Evolutionary conservation across 1,140 invertebrate species (phyloP).

Genomic region (Mizuhopecten yessoensis): DNA sequence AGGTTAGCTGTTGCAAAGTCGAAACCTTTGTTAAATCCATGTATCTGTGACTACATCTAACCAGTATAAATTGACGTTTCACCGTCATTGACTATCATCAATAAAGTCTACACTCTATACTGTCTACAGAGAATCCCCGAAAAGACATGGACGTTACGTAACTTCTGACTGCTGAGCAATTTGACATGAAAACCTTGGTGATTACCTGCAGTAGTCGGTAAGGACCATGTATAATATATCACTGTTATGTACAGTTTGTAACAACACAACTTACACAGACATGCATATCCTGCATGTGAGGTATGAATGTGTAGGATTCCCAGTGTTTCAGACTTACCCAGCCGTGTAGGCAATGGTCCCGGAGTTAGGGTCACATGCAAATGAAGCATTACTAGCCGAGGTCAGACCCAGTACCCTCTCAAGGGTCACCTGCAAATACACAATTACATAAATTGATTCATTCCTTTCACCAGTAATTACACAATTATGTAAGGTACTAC

Average conservation of each 20-base stretch:
- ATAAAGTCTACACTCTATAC: neutral
- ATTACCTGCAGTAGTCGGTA: conserved; percentile 12
- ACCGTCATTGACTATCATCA: neutral
- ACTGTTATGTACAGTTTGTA: neutral
- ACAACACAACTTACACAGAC: neutral
- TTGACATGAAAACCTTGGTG: conserved; percentile 21
- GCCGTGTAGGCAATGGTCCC: conserved; percentile 96
- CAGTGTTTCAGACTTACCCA: conserved; percentile 89
- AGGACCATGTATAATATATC: neutral
- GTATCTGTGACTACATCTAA: no score
- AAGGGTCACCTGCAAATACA: conserved; percentile 93
- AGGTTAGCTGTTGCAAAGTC: no score
- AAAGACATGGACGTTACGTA: conserved; percentile 19
- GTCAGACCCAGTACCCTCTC: conserved; percentile 96
- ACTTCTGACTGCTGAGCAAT: neutral
- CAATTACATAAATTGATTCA: conserved; percentile 36
- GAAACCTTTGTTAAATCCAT: no score
- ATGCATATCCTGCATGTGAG: neutral
- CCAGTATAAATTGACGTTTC: no score
- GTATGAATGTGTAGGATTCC: neutral
- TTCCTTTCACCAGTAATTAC: no score
- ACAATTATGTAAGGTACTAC: no score
- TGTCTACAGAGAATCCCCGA: neutral
- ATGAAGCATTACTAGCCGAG: conserved; percentile 94
- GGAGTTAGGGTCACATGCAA: conserved; percentile 93